Conservation (phyloP, 2,888 invertebrate genomes). For the Ennomos erosarius region DNA sequence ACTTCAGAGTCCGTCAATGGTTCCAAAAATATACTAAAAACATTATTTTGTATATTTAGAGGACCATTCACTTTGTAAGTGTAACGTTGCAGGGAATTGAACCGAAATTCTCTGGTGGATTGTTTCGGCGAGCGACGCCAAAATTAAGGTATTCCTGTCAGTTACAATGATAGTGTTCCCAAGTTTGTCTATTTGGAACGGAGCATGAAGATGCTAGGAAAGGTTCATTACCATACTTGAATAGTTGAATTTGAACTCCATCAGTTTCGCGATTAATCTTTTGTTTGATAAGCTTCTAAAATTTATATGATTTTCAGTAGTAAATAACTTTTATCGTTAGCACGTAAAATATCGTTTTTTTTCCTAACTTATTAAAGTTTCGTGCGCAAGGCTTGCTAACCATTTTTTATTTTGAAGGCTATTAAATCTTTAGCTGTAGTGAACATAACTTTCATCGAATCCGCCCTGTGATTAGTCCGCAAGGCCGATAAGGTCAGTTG, state of each 20-base stretch:
- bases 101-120: constrained; percentile 42
- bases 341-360: constrained; percentile 6
- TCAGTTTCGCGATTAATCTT: background rate
- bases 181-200: constrained; percentile 23
- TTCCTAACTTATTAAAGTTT: constrained; percentile 20
- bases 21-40: too few species aligned
- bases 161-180: constrained; percentile 27
- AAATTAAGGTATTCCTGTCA: constrained; percentile 41
- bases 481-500: constrained; percentile 42
- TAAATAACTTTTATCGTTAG: constrained; percentile 6
- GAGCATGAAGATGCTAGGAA: background rate
- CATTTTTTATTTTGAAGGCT: constrained; percentile 21
- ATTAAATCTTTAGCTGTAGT: constrained; percentile 29
- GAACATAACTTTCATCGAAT: constrained; percentile 45
- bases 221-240: constrained; percentile 12
- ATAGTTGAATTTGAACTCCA: background rate
- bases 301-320: background rate
- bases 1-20: too few species aligned
- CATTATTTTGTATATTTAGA: too few species aligned
- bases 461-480: constrained; percentile 38
- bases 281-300: too few species aligned
- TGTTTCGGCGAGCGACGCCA: constrained; percentile 37
- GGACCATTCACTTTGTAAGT: too few species aligned
- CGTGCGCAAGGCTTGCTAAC: constrained; percentile 4
- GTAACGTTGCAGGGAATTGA: constrained; percentile 43